Base-by-base conservation (phyloP, 2,888 invertebrate genomes). In the Nephrocerus scutellatus region DNA sequence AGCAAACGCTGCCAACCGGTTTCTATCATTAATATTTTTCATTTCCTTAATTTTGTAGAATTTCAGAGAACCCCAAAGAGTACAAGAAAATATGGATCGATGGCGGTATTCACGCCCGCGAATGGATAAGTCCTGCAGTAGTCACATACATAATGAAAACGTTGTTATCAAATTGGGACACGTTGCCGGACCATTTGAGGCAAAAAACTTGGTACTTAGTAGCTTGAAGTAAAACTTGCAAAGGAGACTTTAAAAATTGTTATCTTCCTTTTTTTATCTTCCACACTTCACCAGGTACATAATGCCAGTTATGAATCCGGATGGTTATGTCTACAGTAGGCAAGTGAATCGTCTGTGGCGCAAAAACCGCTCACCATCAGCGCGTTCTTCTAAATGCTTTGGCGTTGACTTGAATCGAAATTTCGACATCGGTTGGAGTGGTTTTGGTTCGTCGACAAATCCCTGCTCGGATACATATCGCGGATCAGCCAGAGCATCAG, bases 341-440 rank as follows among this genome's bases (percentile, higher is more conserved):
- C 79, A 73, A 0, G 70, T 70, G 6, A 86, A 89, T 60, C 74
- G 91, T 32, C 70, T 90, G 60, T 91, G 91, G 91, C 72, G 85
- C 33, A 86, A 86, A 56, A 86, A 85, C 56, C 73, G 85, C 41
- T 73, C 60, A 38, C 70, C 60, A 53, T 71, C 65, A 14, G 33
- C 21, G 3, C 47, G 47, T 2, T 39, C 47, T 13, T 39, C 47
- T 13, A 63, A 66, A 8, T 87, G 88, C 55, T 62, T 74, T 3
- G 89, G 89, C 2, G 80, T 82, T 0, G 89, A 89, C 63, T 74
- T 89, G 9, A 89, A 89, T 62, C 76, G 92, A 44, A 92, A 92
- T 65, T 92, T 85, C 60, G 84, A 85, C 72, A 83, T 83, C 51
- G 78, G 84, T 38, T 92, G 89, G 89, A 85, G 81, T 18, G 82